phyloP scores from a whole-genome alignment of 2,797 vertebrate genomes.

The Phaenicophaeus curvirostris region DNA sequence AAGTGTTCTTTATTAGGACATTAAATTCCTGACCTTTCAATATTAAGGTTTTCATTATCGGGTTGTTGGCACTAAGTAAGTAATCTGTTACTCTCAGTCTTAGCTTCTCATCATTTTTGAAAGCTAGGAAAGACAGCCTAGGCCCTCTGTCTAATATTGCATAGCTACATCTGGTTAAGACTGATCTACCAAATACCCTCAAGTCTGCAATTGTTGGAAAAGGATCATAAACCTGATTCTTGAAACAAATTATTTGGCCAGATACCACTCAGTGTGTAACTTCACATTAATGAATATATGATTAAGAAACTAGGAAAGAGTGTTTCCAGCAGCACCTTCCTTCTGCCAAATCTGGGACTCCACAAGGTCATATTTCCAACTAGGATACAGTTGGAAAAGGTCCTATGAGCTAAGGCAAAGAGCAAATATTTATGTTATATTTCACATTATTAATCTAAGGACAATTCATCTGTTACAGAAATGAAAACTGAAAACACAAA shows the following conservation, averaged over 20 bases:
- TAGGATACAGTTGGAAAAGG: neutral
- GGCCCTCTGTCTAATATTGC: neutral
- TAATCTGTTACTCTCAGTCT: neutral
- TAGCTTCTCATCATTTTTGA: neutral
- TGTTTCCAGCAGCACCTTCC: neutral
- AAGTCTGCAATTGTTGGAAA: neutral
- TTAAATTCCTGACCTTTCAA: constrained; percentile 37
- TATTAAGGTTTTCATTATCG: constrained; percentile 1
- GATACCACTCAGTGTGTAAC: neutral
- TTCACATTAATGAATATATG: neutral
- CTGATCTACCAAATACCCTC: neutral
- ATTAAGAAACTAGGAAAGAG: constrained; percentile 6
- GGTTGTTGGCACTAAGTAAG: neutral
- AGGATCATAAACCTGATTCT: neutral
- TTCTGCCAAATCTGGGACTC: neutral
- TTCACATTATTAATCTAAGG: neutral
- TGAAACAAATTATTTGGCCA: neutral
- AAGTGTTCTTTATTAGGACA: constrained; percentile 14
- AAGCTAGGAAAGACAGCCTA: neutral
- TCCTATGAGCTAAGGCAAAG: neutral
- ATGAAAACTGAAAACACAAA: neutral
- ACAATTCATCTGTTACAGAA: neutral
- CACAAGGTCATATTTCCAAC: neutral
- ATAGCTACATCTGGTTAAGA: neutral
- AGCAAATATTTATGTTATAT: neutral